Evolutionary conservation across 2,888 invertebrate species (phyloP).

Genomic region (Pteria penguin): DNA sequence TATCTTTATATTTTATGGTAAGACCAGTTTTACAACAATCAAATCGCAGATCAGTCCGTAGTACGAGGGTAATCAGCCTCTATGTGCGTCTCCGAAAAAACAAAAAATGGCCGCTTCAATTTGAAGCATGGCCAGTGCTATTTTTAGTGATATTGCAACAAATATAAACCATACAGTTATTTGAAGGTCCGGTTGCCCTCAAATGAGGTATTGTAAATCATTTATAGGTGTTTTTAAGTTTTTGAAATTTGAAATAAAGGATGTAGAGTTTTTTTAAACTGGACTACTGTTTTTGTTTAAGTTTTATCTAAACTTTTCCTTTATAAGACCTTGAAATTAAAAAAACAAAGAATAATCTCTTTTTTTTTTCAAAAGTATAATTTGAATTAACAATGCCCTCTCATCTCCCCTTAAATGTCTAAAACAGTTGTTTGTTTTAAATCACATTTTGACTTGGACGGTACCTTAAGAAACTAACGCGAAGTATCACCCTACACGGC

Average conservation of each 20-base stretch:
- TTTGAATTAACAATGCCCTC: background rate
- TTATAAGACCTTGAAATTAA: background rate
- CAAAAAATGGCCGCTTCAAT: background rate
- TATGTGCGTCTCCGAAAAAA: background rate
- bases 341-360: background rate
- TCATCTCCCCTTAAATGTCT: background rate
- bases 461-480: background rate
- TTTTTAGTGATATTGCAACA: background rate
- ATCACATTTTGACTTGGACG: background rate
- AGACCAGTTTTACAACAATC: background rate
- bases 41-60: background rate
- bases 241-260: background rate
- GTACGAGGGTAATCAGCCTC: background rate
- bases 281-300: background rate
- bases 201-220: background rate
- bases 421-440: background rate
- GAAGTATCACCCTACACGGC: too few species aligned
- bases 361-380: background rate
- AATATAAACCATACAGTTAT: background rate
- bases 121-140: background rate
- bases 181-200: background rate
- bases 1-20: background rate
- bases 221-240: background rate
- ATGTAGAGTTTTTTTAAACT: background rate
- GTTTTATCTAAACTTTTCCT: background rate